A percentile compares a stretch with the other conserved stretches of the same genome.
phyloP scores from a whole-genome alignment of 1,140 invertebrate species.

The Conus ventricosus region DNA sequence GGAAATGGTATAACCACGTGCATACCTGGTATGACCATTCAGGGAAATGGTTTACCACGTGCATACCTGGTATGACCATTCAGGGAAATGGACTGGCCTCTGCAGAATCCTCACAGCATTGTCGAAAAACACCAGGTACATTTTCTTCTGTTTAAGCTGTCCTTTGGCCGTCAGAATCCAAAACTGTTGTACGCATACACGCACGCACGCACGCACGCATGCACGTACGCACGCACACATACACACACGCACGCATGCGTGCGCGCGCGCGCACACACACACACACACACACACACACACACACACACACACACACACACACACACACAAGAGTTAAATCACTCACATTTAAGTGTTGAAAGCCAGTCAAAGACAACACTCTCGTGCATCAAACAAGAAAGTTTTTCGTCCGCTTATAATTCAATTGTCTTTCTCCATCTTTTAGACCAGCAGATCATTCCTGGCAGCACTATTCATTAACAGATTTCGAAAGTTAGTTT shows the following conservation, averaged over 20 bases:
- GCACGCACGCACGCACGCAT: constrained; percentile 9
- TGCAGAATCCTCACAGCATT: neutral
- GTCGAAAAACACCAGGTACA: neutral
- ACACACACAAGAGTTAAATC: neutral
- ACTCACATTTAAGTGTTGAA: too few relatives aligned
- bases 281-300: constrained; percentile 10
- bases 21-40: neutral
- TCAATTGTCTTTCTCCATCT: too few relatives aligned
- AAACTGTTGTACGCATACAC: neutral
- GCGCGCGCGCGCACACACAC: neutral
- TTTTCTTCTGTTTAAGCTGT: neutral
- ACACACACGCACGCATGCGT: neutral
- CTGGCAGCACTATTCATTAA: too few relatives aligned
- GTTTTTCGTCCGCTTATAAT: too few relatives aligned
- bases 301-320: constrained; percentile 9
- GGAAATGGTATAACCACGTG: too few relatives aligned
- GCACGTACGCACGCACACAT: neutral
- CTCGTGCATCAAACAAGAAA: too few relatives aligned
- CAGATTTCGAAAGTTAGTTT: too few relatives aligned
- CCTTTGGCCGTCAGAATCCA: neutral
- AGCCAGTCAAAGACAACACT: too few relatives aligned
- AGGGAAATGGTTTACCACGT: neutral
- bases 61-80: neutral
- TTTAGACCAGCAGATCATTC: too few relatives aligned
- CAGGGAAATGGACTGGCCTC: neutral